Evolutionary conservation across 2,113 vertebrate species (phyloP), one percentile per base, ranked within the genome.

Genomic region (Picathartes gymnocephalus): DNA sequence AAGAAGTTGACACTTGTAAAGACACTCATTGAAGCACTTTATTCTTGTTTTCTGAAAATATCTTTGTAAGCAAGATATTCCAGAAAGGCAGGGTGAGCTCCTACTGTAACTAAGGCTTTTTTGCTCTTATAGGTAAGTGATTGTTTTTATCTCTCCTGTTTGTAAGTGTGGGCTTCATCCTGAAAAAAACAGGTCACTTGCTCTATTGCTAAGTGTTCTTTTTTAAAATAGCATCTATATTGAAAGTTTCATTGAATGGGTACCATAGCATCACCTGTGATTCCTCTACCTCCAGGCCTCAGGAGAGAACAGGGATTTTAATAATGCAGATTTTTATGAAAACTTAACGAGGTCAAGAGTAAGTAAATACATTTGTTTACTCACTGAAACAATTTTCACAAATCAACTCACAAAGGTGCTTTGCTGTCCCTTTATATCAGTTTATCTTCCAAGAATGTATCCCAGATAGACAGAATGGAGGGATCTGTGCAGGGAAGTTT

Each of bases 321-420:
- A 95, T 97, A 97, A 97, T 96, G 73, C 45, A 92, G 76, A 66
- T 96, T 92, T 86, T 71, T 81, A 97, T 96, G 81, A 96, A 97
- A 97, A 84, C 65, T 96, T 97, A 88, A 97, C 95, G 84, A 96
- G 53, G 33, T 94, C 92, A 95, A 83, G 70, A 95, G 73, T 73
- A 92, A 94, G 87, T 65, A 73, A 91, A 77, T 94, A 80, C 66
- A 42, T 91, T 86, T 96, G 47, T 92, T 95, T 95, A 83, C 69
- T 92, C 68, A 53, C 20, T 51, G 70, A 92, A 94, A 81, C 78
- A 88, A 17, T 47, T 54, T 37, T 50, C 68, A 77, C 61, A 90
- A 91, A 91, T 90, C 73, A 40, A 18, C 61, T 74, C 47, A 56
- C 9, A 72, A 31, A 92, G 40, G 47, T 91, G 44, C 48, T 71